Percentiles rank a stretch among this genome's conserved stretches.
These are phyloP conservation scores for Lepidurus arcticus DNA, from an alignment of 1,140 invertebrate species.

Conservation along the genomic window DNA sequence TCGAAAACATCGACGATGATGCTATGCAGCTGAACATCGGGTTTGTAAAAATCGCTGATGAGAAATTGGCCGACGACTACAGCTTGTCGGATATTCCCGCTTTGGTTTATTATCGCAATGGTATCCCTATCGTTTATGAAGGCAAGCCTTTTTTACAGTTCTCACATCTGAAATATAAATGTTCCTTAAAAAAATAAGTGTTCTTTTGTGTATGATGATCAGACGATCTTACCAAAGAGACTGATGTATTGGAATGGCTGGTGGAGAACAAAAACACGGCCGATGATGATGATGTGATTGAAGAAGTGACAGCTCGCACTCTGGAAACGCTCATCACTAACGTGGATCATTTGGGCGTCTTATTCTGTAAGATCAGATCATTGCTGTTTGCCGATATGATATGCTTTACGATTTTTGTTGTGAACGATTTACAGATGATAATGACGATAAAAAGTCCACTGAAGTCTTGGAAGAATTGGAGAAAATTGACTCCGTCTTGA, in stretches of 20 bases:
- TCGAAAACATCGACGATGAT: slow-evolving; percentile 89
- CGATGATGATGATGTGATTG: slow-evolving; percentile 79
- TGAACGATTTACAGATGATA: slow-evolving; percentile 58
- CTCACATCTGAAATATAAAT: neutral
- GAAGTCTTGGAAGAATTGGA: slow-evolving; percentile 72
- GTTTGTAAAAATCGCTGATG: slow-evolving; percentile 90
- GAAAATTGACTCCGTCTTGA: slow-evolving; percentile 88
- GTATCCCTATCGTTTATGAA: slow-evolving; percentile 91
- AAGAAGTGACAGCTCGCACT: slow-evolving; percentile 84
- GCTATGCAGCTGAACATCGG: slow-evolving; percentile 91
- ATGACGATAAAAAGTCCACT: slow-evolving; percentile 64
- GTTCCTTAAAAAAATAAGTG: neutral
- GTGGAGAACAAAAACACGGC: slow-evolving; percentile 86
- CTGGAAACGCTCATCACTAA: slow-evolving; percentile 80
- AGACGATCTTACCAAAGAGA: slow-evolving; percentile 85
- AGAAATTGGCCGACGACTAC: slow-evolving; percentile 84
- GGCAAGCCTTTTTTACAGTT: slow-evolving; percentile 53
- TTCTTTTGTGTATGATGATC: slow-evolving; percentile 39
- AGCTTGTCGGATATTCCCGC: slow-evolving; percentile 79
- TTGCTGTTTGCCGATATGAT: slow-evolving; percentile 33
- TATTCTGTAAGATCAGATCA: slow-evolving; percentile 72
- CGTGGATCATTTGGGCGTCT: slow-evolving; percentile 82
- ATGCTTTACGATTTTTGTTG: neutral
- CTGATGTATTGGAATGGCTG: slow-evolving; percentile 88
- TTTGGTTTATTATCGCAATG: slow-evolving; percentile 86